Conservation (phyloP, 1,140 invertebrate species). For the Melipona quadrifasciata region DNA sequence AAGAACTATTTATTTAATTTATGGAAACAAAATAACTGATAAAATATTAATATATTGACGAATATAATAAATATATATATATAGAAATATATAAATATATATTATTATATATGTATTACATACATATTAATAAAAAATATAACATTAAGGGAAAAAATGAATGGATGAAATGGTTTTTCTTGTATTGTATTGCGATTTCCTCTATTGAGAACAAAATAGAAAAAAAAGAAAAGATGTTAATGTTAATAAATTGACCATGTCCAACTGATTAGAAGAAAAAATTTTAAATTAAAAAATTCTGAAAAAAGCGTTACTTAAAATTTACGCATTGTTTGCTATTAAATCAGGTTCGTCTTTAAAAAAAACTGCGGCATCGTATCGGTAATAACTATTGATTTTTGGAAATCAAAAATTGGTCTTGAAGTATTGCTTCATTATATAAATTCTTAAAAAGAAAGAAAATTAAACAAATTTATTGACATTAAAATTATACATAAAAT, state of each 20-base stretch:
- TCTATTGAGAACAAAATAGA: background rate
- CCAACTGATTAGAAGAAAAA: background rate
- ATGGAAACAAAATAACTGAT: slow-evolving; percentile 73
- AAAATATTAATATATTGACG: slow-evolving; percentile 75
- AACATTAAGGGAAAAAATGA: slow-evolving; percentile 55
- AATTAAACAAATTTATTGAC: slow-evolving; percentile 11
- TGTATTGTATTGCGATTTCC: background rate
- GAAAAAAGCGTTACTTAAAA: background rate
- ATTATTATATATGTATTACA: slow-evolving; percentile 71
- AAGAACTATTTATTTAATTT: slow-evolving; percentile 81
- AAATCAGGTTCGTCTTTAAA: background rate
- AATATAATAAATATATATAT: slow-evolving; percentile 67
- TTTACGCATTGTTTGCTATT: background rate
- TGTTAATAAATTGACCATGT: slow-evolving; percentile 4
- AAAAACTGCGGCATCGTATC: background rate
- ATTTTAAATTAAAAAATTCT: background rate
- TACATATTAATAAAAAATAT: slow-evolving; percentile 73
- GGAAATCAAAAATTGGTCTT: slow-evolving; percentile 2
- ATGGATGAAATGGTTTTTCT: slow-evolving; percentile 21
- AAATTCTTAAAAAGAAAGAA: slow-evolving; percentile 11
- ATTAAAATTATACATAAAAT: slow-evolving; percentile 7
- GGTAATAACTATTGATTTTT: background rate
- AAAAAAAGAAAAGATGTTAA: background rate
- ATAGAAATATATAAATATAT: slow-evolving; percentile 54
- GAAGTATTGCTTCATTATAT: slow-evolving; percentile 19